Conservation (phyloP, 2,888 invertebrate species). For the Synergus laeviventris region DNA sequence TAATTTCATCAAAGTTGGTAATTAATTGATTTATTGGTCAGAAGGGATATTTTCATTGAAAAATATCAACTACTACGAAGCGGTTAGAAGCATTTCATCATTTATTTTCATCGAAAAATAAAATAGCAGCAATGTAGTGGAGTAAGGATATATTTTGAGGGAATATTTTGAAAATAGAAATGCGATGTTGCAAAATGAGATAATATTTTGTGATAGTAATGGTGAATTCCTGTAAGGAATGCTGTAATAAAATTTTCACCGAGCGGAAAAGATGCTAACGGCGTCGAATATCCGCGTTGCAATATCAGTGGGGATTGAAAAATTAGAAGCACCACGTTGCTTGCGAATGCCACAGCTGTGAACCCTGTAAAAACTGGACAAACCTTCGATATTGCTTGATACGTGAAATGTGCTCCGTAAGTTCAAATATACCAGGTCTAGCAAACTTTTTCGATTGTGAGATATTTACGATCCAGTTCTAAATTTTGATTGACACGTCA, state of each 20-base stretch:
- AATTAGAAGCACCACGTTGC: constrained; percentile 37
- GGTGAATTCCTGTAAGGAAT: constrained; percentile 20
- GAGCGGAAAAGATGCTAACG: constrained; percentile 30
- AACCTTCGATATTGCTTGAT: constrained; percentile 21
- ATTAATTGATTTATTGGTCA: neutral
- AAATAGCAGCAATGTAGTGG: neutral
- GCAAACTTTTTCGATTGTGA: neutral
- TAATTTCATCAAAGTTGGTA: constrained; percentile 5
- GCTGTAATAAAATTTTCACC: constrained; percentile 33
- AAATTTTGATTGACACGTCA: constrained; percentile 21
- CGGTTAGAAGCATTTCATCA: neutral
- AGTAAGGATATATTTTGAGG: neutral
- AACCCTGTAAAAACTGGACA: constrained; percentile 37
- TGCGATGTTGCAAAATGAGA: neutral
- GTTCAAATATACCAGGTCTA: neutral
- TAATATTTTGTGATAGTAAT: constrained; percentile 1
- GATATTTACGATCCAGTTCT: constrained; percentile 14
- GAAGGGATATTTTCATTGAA: neutral
- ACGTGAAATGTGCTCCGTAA: constrained; percentile 24
- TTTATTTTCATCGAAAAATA: neutral
- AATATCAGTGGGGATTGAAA: constrained; percentile 37
- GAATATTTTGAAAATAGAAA: constrained; percentile 8
- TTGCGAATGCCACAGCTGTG: constrained; percentile 39
- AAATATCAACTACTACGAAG: neutral
- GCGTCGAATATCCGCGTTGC: constrained; percentile 33